Base-by-base conservation (phyloP, 1,140 invertebrate species). In the Helicoverpa armigera region DNA sequence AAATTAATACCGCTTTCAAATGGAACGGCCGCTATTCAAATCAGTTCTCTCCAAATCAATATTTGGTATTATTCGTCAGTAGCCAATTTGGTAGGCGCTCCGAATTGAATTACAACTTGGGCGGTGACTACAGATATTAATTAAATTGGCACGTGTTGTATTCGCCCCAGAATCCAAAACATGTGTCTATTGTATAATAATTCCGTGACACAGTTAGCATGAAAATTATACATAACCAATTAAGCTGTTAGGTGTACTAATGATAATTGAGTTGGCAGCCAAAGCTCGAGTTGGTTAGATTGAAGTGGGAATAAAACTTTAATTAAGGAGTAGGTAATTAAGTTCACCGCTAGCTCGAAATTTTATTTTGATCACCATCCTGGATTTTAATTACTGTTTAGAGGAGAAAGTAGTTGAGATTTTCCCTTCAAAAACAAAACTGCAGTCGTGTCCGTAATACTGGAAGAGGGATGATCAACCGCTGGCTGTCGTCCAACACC, bases 1-100 rank as follows among this genome's bases (percentile, higher is more conserved):
- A 75, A 75, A 75, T 61, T 48, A 75, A 75, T 75, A 60, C 43
- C 56, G n/a, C 13, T 73, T 35, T 75, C 31, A 58, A 75, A 51
- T 58, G 14, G 14, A 43, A 16, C n/a, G 16, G 53, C 4, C 70
- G 31, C 23, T 56, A 58, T 73, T 58, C 70, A 73, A 58, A 58
- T 73, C 70, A 69, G 29, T 69, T 69, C 35, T 14, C 60, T 67
- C 9, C 14, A 61, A 50, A 75, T 75, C 54, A 75, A 63, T 61
- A 75, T 75, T 75, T 61, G 35, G 12, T 56, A 43, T 56, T 35
- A 73, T 72, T 54, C 69, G 16, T 72, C 69, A 72, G 69, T 29
- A 72, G 29, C 69, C 51, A 54, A 54, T 73, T 58, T 18, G 50
- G 18, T 72, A 73, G 70, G 53, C 70, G 29, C 18, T 58, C 14